Percentiles rank a stretch among this genome's conserved stretches.
These are phyloP conservation scores for Cyclophora punctaria DNA, from an alignment of 2,888 invertebrate genomes.

Conservation along the genomic window DNA sequence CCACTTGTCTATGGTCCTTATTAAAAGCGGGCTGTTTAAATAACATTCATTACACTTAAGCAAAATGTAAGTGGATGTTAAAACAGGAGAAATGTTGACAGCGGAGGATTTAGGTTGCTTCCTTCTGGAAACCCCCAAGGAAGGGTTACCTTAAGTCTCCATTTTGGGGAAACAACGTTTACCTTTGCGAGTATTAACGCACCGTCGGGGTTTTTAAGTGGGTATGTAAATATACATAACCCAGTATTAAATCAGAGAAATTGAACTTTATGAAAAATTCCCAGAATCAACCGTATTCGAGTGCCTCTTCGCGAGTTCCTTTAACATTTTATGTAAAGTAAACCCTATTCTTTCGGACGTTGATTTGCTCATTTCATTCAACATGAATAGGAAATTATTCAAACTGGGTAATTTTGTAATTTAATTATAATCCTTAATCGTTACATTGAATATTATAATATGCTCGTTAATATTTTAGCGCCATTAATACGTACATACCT, in stretches of 20 bases:
- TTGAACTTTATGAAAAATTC: too few relatives aligned
- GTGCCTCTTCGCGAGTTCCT: too few relatives aligned
- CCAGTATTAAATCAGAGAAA: constrained; percentile 17
- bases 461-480: too few relatives aligned
- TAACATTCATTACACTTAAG: neutral
- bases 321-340: too few relatives aligned
- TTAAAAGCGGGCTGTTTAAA: constrained; percentile 2
- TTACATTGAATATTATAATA: neutral
- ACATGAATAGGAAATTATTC: neutral
- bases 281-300: too few relatives aligned
- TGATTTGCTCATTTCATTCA: too few relatives aligned
- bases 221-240: constrained; percentile 18
- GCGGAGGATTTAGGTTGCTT: constrained; percentile 42
- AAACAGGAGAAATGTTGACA: constrained; percentile 36
- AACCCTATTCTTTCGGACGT: too few relatives aligned
- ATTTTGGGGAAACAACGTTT: constrained; percentile 33
- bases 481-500: too few relatives aligned
- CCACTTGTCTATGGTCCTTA: too few relatives aligned
- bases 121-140: constrained; percentile 28
- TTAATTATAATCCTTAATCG: constrained; percentile 14
- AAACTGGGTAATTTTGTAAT: constrained; percentile 3
- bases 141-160: constrained; percentile 33
- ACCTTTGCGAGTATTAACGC: constrained; percentile 26
- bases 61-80: constrained; percentile 16
- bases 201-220: constrained; percentile 21